phyloP scores from a whole-genome alignment of 2,888 invertebrate genomes.

The Tenthredo amoena region DNA sequence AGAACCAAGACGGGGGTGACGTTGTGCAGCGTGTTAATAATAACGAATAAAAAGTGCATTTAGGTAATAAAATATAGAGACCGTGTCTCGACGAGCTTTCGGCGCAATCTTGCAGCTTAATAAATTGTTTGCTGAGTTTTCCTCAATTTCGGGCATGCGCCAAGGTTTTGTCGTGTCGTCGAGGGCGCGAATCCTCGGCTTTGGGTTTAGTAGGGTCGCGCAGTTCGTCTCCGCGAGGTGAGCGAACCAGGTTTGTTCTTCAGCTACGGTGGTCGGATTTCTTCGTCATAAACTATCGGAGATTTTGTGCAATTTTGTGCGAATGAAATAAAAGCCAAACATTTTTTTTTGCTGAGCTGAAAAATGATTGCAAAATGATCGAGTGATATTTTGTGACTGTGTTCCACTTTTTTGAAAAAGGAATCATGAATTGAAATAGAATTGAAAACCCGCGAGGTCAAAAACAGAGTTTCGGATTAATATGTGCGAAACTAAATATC shows the following conservation, averaged over 20 bases:
- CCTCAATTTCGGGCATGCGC: slow-evolving; percentile 60
- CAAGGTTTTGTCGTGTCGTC: slow-evolving; percentile 55
- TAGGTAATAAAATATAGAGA: background rate
- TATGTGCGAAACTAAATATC: slow-evolving; percentile 3
- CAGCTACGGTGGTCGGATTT: background rate
- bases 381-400: background rate
- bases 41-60: slow-evolving; percentile 7
- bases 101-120: slow-evolving; percentile 40
- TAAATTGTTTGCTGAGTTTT: slow-evolving; percentile 17
- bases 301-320: background rate
- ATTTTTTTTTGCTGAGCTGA: background rate
- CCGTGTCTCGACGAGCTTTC: background rate
- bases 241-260: slow-evolving; percentile 34
- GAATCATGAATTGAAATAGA: background rate
- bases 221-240: slow-evolving; percentile 55
- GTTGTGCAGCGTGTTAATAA: background rate
- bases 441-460: background rate
- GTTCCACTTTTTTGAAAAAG: background rate
- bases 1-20: background rate
- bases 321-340: background rate
- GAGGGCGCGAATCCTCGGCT: slow-evolving; percentile 59
- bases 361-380: background rate
- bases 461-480: background rate
- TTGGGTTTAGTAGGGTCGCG: slow-evolving; percentile 55
- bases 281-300: background rate